Base-by-base conservation (phyloP, 2,888 invertebrate species). In the Boloria euphrosyne region DNA sequence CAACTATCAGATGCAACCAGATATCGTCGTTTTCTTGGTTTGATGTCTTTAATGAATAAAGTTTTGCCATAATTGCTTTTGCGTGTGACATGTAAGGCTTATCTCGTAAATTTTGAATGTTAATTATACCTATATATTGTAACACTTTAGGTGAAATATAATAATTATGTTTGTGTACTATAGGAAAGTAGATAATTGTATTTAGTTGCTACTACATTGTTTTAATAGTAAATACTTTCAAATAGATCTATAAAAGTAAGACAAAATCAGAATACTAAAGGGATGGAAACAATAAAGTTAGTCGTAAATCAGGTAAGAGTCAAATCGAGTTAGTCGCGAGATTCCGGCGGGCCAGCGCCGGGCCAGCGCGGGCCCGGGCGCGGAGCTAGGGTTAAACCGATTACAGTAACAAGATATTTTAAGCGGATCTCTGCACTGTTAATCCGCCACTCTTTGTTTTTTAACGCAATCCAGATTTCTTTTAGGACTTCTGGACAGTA, bases 341-440 rank as follows among this genome's bases (percentile, higher is more conserved):
- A 77, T 80, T 80, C 77, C 76, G 75, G 73, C 78, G 57, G 57
- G 57, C 13, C 47, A 52, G 51, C 44, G 27, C 57, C 22, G 16
- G 43, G 64, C 43, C 46, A 46, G 80, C 77, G 77, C 22, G 16
- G 43, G 64, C 43, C 46, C 51, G 80, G 77, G 77, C 77, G 80
- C 76, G 80, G 76, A 78, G 80, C 76, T 75, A 76, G 78, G 81
- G 83, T 77, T 87, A 86, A 88, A 86, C 86, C 86, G 85, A 87
- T 90, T 89, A 89, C 83, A 74, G 84, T 85, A 88, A 85, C 85
- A 84, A 84, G 85, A 89, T 88, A 87, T 85, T 87, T 86, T 85
- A 82, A 87, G 83, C 82, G 82, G 81, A 80, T 85, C 79, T 77
- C 73, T 71, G 71, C 67, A 61, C 68, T 73, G 67, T 71, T 73